Conservation (phyloP, 2,113 vertebrate genomes). For the Scytalopus superciliaris region DNA sequence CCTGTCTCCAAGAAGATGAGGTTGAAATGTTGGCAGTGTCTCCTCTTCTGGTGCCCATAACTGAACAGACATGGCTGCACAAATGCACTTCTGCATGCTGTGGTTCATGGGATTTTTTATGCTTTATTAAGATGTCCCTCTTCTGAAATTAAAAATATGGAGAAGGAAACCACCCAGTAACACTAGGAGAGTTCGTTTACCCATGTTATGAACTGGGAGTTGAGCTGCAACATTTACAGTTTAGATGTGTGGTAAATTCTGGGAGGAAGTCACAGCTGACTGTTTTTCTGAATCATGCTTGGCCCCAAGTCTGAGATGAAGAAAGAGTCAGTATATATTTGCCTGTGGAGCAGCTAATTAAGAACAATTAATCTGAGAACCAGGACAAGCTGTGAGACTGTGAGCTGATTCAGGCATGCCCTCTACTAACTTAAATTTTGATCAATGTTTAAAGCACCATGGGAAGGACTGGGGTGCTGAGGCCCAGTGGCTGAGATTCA, state of each 20-base stretch:
- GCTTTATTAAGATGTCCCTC: not conserved
- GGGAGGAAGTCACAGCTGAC: not conserved
- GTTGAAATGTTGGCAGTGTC: not conserved
- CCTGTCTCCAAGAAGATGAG: not conserved
- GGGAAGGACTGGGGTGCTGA: not conserved
- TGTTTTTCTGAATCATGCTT: not conserved
- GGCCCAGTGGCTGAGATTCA: not conserved
- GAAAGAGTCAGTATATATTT: conserved; percentile 6
- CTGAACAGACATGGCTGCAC: not conserved
- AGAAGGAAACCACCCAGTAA: not conserved
- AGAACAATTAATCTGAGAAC: conserved; percentile 24
- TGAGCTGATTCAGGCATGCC: not conserved
- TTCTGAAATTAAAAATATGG: not conserved
- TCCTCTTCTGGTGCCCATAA: not conserved
- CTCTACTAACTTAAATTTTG: conserved; percentile 19
- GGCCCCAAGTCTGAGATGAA: not conserved
- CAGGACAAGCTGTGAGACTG: conserved; percentile 2
- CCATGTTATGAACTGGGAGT: not conserved
- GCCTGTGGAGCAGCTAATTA: conserved; percentile 30
- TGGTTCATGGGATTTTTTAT: not conserved
- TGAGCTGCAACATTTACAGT: not conserved
- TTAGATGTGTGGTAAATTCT: not conserved
- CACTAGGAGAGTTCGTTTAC: not conserved
- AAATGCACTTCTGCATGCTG: not conserved
- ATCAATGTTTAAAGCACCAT: not conserved